Evolutionary conservation across 2,888 invertebrate species (phyloP), one percentile per base, ranked within the genome.

Genomic region (Sthenelais limicola): DNA sequence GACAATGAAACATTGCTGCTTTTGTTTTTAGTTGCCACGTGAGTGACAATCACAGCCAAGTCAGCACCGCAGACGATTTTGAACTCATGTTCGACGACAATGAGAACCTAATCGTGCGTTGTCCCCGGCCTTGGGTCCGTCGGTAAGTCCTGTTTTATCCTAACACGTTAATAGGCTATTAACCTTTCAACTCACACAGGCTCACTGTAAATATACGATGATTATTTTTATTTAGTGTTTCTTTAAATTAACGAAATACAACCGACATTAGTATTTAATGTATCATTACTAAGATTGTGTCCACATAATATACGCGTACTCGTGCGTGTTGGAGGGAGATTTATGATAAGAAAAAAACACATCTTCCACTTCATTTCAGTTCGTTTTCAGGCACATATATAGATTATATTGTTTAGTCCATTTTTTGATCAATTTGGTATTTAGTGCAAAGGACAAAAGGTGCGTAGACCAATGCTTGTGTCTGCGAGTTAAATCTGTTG

Each of bases 21-120:
- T 26, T 56, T 5, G 12, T 38, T 71, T 76, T 26, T 69, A 78
- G 76, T 43, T 76, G 74, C 28, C 74, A 75, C 51, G 33, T 75
- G 15, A 32, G 73, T 28, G 5, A 33, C 32, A 12, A 48, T 5
- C 66, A 75, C n/a, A 52, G 48, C 15, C 76, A 71, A 18, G 84
- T 85, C 0, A 80, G 82, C 49, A 84, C 84, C 43, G 84, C 84
- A 0, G 83, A 84, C 26, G 84, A 83, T 18, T 84, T 86, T 71
- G 83, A 86, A 51, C 83, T 86, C 15, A 80, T 81, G 7, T 75
- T 86, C 26, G 81, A 84, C 5, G 83, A 84, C 47, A 48, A 68
- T 28, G 81, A 83, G 68, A 38, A 70, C 12, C 78, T 86, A 0
- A 51, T 85, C 24, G 85, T 86, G 62, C 79, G 80, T 9, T 70